A percentile compares a stretch with the other conserved stretches of the same genome.
Evolutionary conservation across 2,113 vertebrate species (phyloP).

Genomic region (Elachura formosa): DNA sequence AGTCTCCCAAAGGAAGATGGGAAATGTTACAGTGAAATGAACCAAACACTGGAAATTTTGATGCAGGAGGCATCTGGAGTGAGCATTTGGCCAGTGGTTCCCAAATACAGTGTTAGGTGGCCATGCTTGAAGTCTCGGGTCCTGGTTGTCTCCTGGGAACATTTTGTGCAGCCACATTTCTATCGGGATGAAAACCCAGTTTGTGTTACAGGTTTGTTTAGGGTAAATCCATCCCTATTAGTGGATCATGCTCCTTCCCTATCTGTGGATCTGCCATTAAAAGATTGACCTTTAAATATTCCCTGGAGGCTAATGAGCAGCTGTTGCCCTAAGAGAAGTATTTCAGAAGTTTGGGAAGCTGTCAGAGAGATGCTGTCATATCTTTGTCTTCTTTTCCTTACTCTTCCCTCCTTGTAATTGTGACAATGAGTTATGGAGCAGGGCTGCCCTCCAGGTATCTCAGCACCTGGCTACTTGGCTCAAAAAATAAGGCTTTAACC

Average conservation of each 20-base stretch:
- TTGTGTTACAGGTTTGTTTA: not conserved
- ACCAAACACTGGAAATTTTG: not conserved
- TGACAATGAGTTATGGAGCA: not conserved
- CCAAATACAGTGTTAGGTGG: not conserved
- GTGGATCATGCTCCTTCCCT: not conserved
- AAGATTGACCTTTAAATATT: not conserved
- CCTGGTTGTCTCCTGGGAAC: not conserved
- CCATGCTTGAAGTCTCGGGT: not conserved
- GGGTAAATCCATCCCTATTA: not conserved
- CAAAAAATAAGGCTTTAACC: not conserved
- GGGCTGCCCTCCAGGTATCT: not conserved
- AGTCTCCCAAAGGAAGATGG: not conserved
- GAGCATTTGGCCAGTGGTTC: not conserved
- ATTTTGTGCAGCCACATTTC: not conserved
- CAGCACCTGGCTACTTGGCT: not conserved
- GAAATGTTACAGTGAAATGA: not conserved
- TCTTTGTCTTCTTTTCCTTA: not conserved
- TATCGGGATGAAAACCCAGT: not conserved
- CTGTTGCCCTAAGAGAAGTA: not conserved
- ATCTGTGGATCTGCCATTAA: not conserved
- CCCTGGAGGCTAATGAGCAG: not conserved
- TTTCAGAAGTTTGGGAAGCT: not conserved
- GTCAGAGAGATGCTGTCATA: not conserved
- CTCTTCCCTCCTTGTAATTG: not conserved
- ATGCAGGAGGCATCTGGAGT: not conserved